These are phyloP conservation scores for Callaeas wilsoni DNA, from an alignment of 2,113 vertebrate genomes.

Conservation along the genomic window DNA sequence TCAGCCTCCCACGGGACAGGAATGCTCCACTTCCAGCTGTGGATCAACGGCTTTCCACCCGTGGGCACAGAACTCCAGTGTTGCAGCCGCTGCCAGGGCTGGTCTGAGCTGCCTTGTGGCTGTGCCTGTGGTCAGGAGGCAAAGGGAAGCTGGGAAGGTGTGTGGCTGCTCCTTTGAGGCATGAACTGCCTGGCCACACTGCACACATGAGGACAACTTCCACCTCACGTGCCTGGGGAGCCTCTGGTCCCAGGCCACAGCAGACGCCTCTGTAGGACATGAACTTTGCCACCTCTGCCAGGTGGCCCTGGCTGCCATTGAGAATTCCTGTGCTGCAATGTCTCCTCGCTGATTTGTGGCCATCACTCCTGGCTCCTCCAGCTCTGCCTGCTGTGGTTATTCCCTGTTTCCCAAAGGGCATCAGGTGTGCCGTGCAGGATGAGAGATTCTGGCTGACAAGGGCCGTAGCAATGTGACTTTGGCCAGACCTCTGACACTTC, in stretches of 20 bases:
- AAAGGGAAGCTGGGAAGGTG: not conserved
- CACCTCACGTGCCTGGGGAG: accelerated
- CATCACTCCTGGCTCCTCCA: not conserved
- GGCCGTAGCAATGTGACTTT: not conserved
- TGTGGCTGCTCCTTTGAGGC: not conserved
- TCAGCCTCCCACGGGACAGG: not conserved
- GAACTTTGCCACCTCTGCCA: not conserved
- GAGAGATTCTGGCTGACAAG: not conserved
- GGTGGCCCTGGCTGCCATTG: not conserved
- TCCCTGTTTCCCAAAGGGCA: not conserved
- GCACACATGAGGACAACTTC: not conserved
- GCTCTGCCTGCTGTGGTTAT: not conserved
- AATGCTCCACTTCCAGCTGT: not conserved
- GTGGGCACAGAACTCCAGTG: not conserved
- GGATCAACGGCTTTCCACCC: not conserved
- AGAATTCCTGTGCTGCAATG: not conserved
- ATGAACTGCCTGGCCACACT: not conserved
- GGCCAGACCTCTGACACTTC: not conserved
- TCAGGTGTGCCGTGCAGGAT: not conserved
- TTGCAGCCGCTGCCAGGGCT: not conserved
- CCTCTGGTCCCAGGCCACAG: not conserved
- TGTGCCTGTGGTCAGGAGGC: not conserved
- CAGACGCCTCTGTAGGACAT: not conserved
- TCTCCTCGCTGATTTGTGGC: not conserved
- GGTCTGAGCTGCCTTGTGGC: not conserved